These are phyloP conservation scores for Gadopsis bispinosus DNA, from an alignment of 2,797 vertebrate species.

Conservation along the genomic window DNA sequence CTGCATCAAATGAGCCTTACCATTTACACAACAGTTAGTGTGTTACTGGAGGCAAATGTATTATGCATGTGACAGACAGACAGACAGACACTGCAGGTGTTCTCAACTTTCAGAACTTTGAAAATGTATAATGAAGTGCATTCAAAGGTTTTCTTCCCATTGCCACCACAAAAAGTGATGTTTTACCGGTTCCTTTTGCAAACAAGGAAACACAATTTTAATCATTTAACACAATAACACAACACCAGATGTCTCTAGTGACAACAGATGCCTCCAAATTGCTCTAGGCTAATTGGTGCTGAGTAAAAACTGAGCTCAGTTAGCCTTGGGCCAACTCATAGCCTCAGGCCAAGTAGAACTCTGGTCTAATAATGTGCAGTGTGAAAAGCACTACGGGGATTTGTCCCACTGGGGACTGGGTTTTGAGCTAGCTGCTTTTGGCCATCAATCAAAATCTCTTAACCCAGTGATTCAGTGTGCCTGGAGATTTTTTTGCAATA, in stretches of 20 bases:
- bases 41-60: conserved; percentile 33
- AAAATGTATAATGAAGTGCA: conserved; percentile 5
- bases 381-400: conserved; percentile 42
- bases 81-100: conserved; percentile 12
- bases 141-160: conserved; percentile 9
- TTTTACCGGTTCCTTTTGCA: conserved; percentile 30
- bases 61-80: conserved; percentile 23
- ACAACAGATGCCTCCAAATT: conserved; percentile 58
- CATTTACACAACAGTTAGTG: conserved; percentile 38
- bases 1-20: conserved; percentile 28
- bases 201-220: conserved; percentile 45
- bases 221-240: conserved; percentile 51
- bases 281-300: conserved; percentile 68
- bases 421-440: conserved; percentile 38
- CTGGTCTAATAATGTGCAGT: conserved; percentile 54
- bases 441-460: conserved; percentile 61
- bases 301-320: conserved; percentile 54
- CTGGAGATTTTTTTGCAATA: conserved; percentile 46
- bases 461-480: conserved; percentile 34
- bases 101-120: conserved; percentile 10
- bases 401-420: conserved; percentile 37
- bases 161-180: neutral
- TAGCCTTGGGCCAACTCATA: conserved; percentile 62
- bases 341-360: conserved; percentile 62
- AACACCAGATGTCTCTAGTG: conserved; percentile 41